Base-by-base conservation (phyloP, 2,888 invertebrate species). In the Ametastegia equiseti region DNA sequence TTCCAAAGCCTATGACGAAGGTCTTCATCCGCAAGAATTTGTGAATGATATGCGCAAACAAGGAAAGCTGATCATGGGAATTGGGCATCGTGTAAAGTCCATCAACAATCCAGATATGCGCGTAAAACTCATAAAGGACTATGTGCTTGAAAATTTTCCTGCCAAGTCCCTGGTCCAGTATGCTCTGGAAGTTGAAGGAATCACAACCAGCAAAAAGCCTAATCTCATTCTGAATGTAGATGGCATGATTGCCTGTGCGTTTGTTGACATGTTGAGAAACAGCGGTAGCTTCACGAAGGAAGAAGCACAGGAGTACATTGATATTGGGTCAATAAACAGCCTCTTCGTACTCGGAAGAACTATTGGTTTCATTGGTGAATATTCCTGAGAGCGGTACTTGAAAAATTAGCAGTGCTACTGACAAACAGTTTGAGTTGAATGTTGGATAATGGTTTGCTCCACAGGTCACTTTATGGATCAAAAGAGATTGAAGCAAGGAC, bases 131-230 rank as follows among this genome's bases (percentile, higher is more conserved):
- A 95, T 99, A 86, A 99, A 99, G 90, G 97, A 98, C 87, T 99
- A 97, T 92, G 99, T 98, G 27, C 94, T 97, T 92, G 95, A 98
- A 81, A 96, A 97, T 90, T 98, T 98, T 94, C 99, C 99, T 1
- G 94, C 96, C 2, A 97, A 97, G 86, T 99, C 99, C 0, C 94
- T 99, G n/a, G 94, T 99, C 13, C 94, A 97, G 83, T 99, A 98
- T 92, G 99, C 99, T 0, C 93, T 99, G 13, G 98, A 99, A 93
- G 99, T 99, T 47, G 99, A 99, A 90, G 98, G 99, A 90, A 98
- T 99, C 89, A 99, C 99, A 27, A 99, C 98, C 1, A 96, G 98
- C 87, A 99, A 99, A 94, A 99, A 99, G 93, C 99, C 99, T n/a
- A 99, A 99, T 93, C 94, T 99, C 81, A 99, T 99, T 91, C 94